Conservation (phyloP, 2,113 vertebrate genomes). For the Thunnus thynnus region DNA sequence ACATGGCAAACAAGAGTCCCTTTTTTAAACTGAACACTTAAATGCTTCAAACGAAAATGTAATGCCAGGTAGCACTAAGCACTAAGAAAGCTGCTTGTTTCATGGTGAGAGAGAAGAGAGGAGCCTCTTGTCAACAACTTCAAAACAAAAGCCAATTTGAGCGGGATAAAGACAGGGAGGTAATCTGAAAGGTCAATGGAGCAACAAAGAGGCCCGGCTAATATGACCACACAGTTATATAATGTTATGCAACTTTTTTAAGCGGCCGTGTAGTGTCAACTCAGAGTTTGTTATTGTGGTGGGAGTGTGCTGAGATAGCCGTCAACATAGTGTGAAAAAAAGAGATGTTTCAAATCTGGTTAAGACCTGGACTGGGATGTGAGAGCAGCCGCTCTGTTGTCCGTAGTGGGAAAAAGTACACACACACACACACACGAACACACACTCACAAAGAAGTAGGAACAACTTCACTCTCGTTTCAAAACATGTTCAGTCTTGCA, state of each 20-base stretch:
- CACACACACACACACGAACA: neutral
- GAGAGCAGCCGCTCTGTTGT: slow-evolving; percentile 14
- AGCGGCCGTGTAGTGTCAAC: slow-evolving; percentile 38
- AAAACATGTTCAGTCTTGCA: slow-evolving; percentile 45
- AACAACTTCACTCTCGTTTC: slow-evolving; percentile 18
- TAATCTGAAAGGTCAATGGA: slow-evolving; percentile 62
- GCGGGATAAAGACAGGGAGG: slow-evolving; percentile 27
- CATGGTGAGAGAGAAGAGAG: neutral
- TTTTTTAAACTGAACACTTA: slow-evolving; percentile 1
- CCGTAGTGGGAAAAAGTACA: neutral
- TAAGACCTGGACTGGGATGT: neutral
- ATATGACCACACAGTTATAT: slow-evolving; percentile 58
- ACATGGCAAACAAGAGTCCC: neutral
- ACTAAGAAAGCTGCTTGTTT: neutral
- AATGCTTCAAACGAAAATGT: slow-evolving; percentile 12
- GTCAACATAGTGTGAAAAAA: slow-evolving; percentile 5
- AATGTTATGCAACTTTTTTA: slow-evolving; percentile 59
- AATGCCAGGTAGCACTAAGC: neutral
- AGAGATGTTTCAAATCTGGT: slow-evolving; percentile 27
- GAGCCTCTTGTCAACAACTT: slow-evolving; percentile 24
- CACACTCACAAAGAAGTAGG: neutral
- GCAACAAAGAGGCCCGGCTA: slow-evolving; percentile 50
- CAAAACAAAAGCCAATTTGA: slow-evolving; percentile 47
- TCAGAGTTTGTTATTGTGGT: slow-evolving; percentile 36
- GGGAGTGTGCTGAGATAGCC: slow-evolving; percentile 1